These are phyloP conservation scores for Anabas testudineus DNA, from an alignment of 2,797 vertebrate genomes.

Conservation along the genomic window DNA sequence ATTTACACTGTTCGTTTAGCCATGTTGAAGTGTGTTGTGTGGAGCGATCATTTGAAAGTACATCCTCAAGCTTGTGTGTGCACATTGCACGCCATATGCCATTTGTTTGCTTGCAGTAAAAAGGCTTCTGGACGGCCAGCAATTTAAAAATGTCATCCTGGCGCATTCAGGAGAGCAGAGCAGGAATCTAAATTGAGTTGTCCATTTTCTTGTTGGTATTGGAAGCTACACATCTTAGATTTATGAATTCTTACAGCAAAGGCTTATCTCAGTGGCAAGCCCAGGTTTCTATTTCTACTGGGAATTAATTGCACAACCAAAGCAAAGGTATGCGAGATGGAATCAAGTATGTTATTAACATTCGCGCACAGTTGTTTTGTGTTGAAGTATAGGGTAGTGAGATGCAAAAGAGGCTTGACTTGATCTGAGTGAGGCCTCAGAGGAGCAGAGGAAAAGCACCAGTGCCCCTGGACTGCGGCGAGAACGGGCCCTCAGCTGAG, in stretches of 20 bases:
- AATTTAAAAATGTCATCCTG: conserved; percentile 37
- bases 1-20: conserved; percentile 68
- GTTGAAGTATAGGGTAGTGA: conserved; percentile 52
- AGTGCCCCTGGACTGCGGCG: conserved; percentile 62
- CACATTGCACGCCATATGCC: conserved; percentile 55
- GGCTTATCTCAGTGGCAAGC: conserved; percentile 49
- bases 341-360: conserved; percentile 76
- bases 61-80: conserved; percentile 53
- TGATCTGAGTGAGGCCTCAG: conserved; percentile 66
- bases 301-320: conserved; percentile 65
- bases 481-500: conserved; percentile 50
- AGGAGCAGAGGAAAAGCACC: conserved; percentile 54
- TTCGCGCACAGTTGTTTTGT: conserved; percentile 61
- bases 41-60: conserved; percentile 64
- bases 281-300: conserved; percentile 65
- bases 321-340: conserved; percentile 57
- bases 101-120: conserved; percentile 31
- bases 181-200: conserved; percentile 57
- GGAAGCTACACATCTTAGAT: conserved; percentile 57
- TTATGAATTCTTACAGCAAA: conserved; percentile 61
- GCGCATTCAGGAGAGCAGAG: conserved; percentile 27
- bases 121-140: conserved; percentile 16
- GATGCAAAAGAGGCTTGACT: conserved; percentile 57
- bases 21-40: conserved; percentile 49
- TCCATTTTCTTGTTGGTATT: conserved; percentile 47